phyloP scores from a whole-genome alignment of 35 echinoderm and acorn worm species.

The Apostichopus californicus region DNA sequence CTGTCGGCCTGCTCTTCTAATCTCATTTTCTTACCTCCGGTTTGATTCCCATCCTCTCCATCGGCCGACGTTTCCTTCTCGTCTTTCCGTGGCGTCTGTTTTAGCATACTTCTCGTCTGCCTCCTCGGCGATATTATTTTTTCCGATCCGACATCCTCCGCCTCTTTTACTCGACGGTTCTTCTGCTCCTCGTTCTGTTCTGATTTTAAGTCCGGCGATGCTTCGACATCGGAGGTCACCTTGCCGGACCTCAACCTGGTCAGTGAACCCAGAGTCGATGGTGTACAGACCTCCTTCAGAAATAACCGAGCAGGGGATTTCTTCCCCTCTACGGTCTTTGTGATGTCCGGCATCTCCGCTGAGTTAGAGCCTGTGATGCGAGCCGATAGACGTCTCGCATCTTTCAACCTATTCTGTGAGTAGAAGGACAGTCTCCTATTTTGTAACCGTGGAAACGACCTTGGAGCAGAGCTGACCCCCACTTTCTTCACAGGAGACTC shows the following conservation, averaged over 20 bases:
- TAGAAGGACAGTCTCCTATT: constrained; percentile 10
- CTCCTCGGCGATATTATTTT: background rate
- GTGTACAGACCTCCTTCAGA: constrained; percentile 48
- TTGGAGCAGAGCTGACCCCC: background rate
- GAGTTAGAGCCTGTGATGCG: constrained; percentile 25
- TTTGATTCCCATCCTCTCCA: background rate
- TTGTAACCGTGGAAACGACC: background rate
- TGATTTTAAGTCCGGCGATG: constrained; percentile 31
- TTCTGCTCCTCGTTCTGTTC: background rate
- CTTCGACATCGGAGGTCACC: background rate
- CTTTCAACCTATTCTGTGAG: constrained; percentile 11
- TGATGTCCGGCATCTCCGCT: background rate
- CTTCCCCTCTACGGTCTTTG: constrained; percentile 21
- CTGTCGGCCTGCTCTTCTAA: background rate
- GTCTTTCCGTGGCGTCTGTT: background rate
- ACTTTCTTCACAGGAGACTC: constrained; percentile 30
- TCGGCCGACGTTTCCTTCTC: background rate
- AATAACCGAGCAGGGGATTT: constrained; percentile 33
- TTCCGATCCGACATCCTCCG: background rate
- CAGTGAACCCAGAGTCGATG: constrained; percentile 37
- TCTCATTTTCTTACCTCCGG: background rate
- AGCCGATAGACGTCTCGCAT: constrained; percentile 5
- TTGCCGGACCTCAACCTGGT: background rate
- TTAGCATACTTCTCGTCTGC: background rate
- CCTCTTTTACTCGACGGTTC: background rate